A percentile compares a stretch with the other conserved stretches of the same genome.
phyloP scores from a whole-genome alignment of 2,113 vertebrate genomes.

The Stercorarius parasiticus region DNA sequence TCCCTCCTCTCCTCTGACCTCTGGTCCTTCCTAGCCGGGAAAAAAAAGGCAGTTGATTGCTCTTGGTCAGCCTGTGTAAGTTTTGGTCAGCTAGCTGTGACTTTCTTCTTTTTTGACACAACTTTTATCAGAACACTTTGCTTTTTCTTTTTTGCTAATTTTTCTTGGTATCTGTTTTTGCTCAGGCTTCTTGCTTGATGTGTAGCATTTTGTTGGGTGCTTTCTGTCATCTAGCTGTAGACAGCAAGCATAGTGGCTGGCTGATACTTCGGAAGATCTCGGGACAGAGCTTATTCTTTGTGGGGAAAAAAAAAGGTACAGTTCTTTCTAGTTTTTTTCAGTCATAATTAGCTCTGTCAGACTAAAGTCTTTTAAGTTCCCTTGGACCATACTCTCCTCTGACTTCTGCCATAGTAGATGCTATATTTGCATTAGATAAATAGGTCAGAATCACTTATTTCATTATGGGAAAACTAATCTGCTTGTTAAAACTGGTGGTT shows the following conservation, averaged over 20 bases:
- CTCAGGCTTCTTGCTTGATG: background rate
- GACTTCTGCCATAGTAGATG: background rate
- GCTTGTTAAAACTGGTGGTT: conserved; percentile 32
- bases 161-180: background rate
- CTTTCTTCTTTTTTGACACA: background rate
- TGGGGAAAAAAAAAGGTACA: background rate
- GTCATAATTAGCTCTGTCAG: background rate
- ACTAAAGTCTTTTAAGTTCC: background rate
- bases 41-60: background rate
- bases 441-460: conserved; percentile 3
- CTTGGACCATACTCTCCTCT: background rate
- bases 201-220: background rate
- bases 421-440: conserved; percentile 8
- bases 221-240: background rate
- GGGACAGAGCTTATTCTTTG: background rate
- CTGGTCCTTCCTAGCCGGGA: background rate
- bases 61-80: background rate
- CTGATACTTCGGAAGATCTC: background rate
- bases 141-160: background rate
- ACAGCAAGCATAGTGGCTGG: background rate
- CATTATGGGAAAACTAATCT: conserved; percentile 17
- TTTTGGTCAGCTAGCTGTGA: background rate
- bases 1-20: background rate
- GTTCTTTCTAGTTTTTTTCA: background rate
- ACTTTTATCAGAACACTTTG: background rate